Percentiles rank a stretch among this genome's conserved stretches.
Evolutionary conservation across 2,888 invertebrate genomes (phyloP).

Genomic region (Spodoptera picta): DNA sequence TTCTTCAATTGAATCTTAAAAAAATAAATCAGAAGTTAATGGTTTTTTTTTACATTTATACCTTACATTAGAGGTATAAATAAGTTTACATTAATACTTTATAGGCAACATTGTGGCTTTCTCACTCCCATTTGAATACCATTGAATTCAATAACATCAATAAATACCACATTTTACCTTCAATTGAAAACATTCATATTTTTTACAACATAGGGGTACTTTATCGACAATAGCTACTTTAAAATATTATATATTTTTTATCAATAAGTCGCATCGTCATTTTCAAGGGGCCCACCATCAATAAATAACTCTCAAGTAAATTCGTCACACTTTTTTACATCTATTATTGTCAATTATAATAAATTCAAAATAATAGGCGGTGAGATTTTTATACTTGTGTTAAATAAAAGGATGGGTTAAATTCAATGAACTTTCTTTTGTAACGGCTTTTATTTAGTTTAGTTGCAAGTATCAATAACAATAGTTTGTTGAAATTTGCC

Average conservation of each 20-base stretch:
- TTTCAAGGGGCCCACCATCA: conserved; percentile 65
- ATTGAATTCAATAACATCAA: conserved; percentile 24
- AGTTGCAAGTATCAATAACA: conserved; percentile 34
- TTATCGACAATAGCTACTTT: conserved; percentile 70
- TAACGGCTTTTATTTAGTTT: conserved; percentile 39
- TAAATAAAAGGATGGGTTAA: conserved; percentile 51
- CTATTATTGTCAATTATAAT: conserved; percentile 74
- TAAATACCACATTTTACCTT: conserved; percentile 31
- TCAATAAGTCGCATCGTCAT: conserved; percentile 69
- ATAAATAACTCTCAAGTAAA: conserved; percentile 76
- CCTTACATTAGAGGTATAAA: too few relatives aligned
- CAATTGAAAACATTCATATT: conserved; percentile 37
- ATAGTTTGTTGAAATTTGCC: conserved; percentile 39
- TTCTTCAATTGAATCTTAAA: too few relatives aligned
- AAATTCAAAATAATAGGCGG: conserved; percentile 59
- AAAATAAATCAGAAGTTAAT: too few relatives aligned
- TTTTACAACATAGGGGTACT: conserved; percentile 80
- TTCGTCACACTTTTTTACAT: conserved; percentile 82
- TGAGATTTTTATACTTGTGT: conserved; percentile 50
- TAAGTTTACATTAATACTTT: too few relatives aligned
- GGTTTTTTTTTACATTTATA: too few relatives aligned
- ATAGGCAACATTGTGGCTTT: conserved; percentile 1
- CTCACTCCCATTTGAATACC: conserved; percentile 19
- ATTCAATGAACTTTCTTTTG: conserved; percentile 52
- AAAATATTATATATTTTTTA: conserved; percentile 72